Percentiles rank a stretch among this genome's conserved stretches.
Conservation (phyloP, 2,113 vertebrate species). For the Amazona vittata region DNA sequence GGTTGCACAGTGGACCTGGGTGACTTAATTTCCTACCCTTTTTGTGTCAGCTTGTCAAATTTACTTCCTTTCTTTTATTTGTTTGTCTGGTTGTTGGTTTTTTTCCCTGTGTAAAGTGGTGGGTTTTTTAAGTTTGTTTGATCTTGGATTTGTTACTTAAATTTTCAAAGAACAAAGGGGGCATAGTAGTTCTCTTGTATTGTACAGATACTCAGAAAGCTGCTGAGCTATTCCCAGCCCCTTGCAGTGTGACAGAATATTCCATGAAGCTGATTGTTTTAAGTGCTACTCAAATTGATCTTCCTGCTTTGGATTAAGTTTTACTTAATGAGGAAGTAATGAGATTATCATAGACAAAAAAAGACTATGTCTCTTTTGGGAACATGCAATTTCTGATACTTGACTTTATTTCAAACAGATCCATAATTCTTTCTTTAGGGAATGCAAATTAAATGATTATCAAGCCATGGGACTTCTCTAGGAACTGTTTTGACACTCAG, state of each 20-base stretch:
- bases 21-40: slow-evolving; percentile 23
- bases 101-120: neutral
- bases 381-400: neutral
- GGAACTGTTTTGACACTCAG: neutral
- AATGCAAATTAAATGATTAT: neutral
- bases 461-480: neutral
- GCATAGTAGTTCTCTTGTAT: neutral
- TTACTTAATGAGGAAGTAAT: slow-evolving; percentile 37
- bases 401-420: neutral
- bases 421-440: neutral
- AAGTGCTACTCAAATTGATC: slow-evolving; percentile 46
- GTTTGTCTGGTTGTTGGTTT: neutral
- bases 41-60: neutral
- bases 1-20: neutral
- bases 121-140: neutral
- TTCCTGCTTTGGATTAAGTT: slow-evolving; percentile 48
- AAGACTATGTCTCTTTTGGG: neutral
- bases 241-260: neutral
- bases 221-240: neutral
- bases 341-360: slow-evolving; percentile 29
- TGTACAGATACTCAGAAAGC: neutral
- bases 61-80: neutral
- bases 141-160: neutral
- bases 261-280: neutral
- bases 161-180: neutral